Evolutionary conservation across 2,797 vertebrate species (phyloP), one percentile per base, ranked within the genome.

Genomic region (Intellagama lesueurii): DNA sequence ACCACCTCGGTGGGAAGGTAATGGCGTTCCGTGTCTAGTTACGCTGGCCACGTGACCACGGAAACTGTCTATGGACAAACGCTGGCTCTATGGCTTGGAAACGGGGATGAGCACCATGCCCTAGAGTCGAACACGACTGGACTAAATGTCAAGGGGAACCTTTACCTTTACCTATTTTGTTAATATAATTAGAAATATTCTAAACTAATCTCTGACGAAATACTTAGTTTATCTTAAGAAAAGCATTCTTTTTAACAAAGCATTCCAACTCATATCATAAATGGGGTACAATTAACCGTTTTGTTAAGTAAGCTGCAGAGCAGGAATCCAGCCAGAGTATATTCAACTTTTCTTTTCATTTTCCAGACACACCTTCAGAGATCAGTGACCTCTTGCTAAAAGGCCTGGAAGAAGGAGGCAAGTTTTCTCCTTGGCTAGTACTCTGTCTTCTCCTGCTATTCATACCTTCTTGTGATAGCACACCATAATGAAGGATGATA

Each of bases 331-430:
- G 44, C 69, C 9, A 24, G 32, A 77, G 14, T 52, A 26, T 40
- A 35, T 30, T 35, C n/a, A 44, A 14, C 16, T 81, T 47, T 68
- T 28, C 0, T 92, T 94, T 89, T 92, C 75, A 32, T 91, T 94
- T 56, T 80, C 66, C 87, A 95, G 95, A 64, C 69, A 16, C 81
- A 82, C 87, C 91, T 89, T 78, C 30, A 35, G 90, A 92, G 69
- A 86, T 92, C 30, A 79, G 0, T 81, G 89, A 92, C 47, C 22
- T 0, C 5, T n/a, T 60, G 32, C 72, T 70, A 76, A 85, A 26
- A 28, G 91, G 52, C 89, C 85, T 90, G 82, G 92, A 87, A 85
- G 70, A 40, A 47, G 90, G 72, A 93, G 92, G 95, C 93, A 92
- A 89, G 75, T 40, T 44, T 30, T 68, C 28, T 49, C 60, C 56